These are phyloP conservation scores for Cisticola juncidis DNA, from an alignment of 2,113 vertebrate genomes.

Conservation along the genomic window DNA sequence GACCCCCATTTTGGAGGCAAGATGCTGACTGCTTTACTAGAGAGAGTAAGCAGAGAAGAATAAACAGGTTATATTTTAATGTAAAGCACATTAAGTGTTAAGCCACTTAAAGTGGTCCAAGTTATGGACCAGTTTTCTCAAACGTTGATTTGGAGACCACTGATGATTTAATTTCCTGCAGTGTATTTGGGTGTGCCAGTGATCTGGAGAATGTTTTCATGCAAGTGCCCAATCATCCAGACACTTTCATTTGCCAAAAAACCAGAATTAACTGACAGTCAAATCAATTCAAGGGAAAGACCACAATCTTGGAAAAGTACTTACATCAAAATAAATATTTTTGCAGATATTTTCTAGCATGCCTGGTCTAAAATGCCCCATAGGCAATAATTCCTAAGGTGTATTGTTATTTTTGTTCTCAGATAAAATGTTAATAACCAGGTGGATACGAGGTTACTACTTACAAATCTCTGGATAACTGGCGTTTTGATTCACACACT, in stretches of 20 bases:
- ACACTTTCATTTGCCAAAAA: neutral
- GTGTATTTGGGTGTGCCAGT: neutral
- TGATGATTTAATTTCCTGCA: neutral
- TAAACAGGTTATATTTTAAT: neutral
- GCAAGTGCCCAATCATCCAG: neutral
- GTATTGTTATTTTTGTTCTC: neutral
- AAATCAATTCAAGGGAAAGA: neutral
- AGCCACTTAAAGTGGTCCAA: neutral
- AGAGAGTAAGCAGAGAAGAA: neutral
- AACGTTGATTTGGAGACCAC: neutral
- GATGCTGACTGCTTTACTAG: neutral
- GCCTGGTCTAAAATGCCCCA: neutral
- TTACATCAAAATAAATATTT: neutral
- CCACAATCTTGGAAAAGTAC: neutral
- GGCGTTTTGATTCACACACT: neutral
- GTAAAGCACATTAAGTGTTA: neutral
- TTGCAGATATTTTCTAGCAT: neutral
- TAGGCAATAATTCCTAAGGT: neutral
- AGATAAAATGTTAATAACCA: neutral
- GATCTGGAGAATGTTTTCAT: neutral
- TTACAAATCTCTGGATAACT: neutral
- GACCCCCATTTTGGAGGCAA: neutral
- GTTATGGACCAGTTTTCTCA: neutral
- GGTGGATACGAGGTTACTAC: neutral
- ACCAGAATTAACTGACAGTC: neutral